Percentiles rank a stretch among this genome's conserved stretches.
Conservation (phyloP, 2,888 invertebrate species). For the Pardosa pseudoannulata region DNA sequence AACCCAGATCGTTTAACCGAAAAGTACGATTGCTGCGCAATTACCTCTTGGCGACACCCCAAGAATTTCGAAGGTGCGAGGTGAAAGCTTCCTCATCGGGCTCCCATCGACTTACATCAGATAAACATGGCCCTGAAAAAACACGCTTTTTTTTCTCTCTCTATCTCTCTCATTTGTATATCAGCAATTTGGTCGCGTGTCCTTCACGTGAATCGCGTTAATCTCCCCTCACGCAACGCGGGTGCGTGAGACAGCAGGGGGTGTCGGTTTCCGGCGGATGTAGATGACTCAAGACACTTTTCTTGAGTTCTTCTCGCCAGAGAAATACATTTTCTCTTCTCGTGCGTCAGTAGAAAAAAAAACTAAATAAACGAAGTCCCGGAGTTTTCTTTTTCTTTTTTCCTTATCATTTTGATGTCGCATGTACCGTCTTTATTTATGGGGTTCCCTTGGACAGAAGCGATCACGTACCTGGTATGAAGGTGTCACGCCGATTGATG, state of each 20-base stretch:
- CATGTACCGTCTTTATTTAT: neutral
- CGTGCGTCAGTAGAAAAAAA: neutral
- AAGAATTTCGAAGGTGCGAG: neutral
- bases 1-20: no score
- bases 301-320: neutral
- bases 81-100: neutral
- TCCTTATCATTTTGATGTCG: no score
- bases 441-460: neutral
- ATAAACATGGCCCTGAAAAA: constrained; percentile 1
- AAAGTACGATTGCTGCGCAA: neutral
- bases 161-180: neutral
- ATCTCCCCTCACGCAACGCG: constrained; percentile 42
- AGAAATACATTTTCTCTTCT: neutral
- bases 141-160: neutral
- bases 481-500: neutral
- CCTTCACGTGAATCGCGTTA: constrained; percentile 60
- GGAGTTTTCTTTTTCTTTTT: neutral
- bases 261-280: constrained; percentile 60
- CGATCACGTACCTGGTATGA: neutral
- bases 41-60: neutral
- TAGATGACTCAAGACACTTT: constrained; percentile 64
- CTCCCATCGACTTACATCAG: neutral
- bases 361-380: neutral
- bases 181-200: constrained; percentile 47
- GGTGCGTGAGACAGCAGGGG: constrained; percentile 27